Conservation (phyloP, 2,113 vertebrate species). For the Martes martes region DNA sequence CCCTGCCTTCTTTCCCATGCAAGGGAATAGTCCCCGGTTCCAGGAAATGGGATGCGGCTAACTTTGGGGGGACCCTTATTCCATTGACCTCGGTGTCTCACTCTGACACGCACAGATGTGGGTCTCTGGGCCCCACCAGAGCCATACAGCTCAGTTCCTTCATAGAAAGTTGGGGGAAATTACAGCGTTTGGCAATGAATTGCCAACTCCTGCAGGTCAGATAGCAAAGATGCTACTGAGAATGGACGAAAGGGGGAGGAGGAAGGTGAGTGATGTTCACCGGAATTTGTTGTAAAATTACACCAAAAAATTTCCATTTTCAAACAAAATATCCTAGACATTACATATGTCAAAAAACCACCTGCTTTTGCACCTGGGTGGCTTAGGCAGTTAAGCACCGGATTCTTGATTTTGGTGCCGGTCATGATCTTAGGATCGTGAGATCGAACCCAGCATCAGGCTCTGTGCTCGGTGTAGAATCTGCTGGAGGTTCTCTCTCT, state of each 20-base stretch:
- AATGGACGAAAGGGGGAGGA: too few relatives aligned
- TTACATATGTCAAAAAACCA: background rate
- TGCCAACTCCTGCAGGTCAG: background rate
- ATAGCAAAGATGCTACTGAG: background rate
- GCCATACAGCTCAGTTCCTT: background rate
- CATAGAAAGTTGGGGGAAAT: background rate
- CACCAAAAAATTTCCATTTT: background rate
- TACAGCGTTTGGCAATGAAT: background rate
- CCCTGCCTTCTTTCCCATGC: background rate
- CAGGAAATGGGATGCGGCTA: background rate
- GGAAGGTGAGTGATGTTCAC: too few relatives aligned
- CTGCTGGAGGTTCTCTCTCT: background rate
- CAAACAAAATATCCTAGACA: background rate
- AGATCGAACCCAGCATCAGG: background rate
- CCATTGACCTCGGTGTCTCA: fast-evolving
- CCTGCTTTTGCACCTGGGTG: background rate
- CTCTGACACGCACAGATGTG: fast-evolving
- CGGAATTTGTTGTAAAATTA: background rate
- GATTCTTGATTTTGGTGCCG: background rate
- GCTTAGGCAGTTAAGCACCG: too few relatives aligned
- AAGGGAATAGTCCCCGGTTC: background rate
- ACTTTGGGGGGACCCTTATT: background rate
- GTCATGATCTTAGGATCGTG: background rate
- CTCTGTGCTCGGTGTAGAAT: background rate
- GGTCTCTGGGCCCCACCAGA: background rate